These are phyloP conservation scores for Zaprionus vittiger DNA, from an alignment of 1,140 invertebrate species.

Conservation along the genomic window DNA sequence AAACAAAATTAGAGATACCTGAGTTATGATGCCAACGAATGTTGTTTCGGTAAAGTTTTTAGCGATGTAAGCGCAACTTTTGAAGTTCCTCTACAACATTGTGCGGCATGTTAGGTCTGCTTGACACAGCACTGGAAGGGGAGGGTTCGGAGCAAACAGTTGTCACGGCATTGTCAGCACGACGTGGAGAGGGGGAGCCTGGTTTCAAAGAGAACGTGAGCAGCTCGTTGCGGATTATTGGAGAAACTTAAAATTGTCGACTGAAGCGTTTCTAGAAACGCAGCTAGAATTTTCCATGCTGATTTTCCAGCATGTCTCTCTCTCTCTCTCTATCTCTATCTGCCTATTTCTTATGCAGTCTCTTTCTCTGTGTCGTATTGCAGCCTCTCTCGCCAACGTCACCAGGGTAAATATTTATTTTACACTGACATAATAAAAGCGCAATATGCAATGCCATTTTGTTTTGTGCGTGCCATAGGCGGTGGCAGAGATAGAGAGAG, in stretches of 20 bases:
- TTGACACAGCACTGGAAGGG: neutral
- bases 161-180: neutral
- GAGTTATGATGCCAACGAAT: neutral
- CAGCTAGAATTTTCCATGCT: neutral
- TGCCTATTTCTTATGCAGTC: neutral
- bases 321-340: neutral
- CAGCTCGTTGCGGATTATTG: neutral
- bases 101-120: slow-evolving; percentile 26
- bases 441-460: slow-evolving; percentile 25
- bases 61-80: slow-evolving; percentile 3
- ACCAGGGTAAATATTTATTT: slow-evolving; percentile 25
- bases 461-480: slow-evolving; percentile 8
- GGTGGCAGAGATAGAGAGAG: neutral
- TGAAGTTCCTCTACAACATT: neutral
- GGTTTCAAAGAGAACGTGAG: slow-evolving; percentile 3
- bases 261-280: neutral
- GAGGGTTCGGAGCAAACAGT: neutral
- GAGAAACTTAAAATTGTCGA: neutral
- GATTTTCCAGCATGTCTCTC: neutral
- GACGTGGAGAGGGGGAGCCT: neutral
- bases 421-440: slow-evolving; percentile 32
- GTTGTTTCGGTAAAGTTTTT: neutral
- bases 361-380: slow-evolving; percentile 3
- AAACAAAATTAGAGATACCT: neutral
- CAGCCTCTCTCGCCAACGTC: slow-evolving; percentile 10